A percentile compares a stretch with the other conserved stretches of the same genome.
Conservation (phyloP, 2,888 invertebrate species). For the Sesia apiformis region DNA sequence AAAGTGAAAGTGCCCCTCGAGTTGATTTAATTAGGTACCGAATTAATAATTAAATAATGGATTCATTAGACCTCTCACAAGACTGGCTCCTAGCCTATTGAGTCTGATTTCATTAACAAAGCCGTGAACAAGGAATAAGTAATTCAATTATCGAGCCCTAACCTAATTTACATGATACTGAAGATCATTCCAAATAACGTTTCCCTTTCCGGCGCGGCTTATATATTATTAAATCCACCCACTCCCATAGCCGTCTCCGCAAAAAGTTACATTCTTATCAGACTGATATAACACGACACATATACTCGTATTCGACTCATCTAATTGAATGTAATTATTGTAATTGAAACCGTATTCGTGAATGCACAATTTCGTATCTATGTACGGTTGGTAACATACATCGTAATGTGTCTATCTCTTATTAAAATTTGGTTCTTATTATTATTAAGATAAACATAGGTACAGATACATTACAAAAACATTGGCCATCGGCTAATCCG, state of each 20-base stretch:
- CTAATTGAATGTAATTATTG: too few relatives aligned
- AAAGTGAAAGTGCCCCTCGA: too few relatives aligned
- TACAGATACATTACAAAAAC: too few relatives aligned
- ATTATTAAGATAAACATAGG: too few relatives aligned
- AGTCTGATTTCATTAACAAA: constrained; percentile 5
- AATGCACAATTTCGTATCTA: neutral
- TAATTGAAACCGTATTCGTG: neutral
- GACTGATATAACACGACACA: neutral
- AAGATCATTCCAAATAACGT: neutral
- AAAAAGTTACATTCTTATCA: neutral
- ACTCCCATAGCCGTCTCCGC: neutral
- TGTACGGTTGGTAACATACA: too few relatives aligned
- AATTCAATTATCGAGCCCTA: constrained; percentile 2
- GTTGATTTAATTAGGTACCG: too few relatives aligned
- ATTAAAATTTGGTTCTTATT: too few relatives aligned
- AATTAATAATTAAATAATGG: neutral
- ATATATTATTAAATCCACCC: neutral
- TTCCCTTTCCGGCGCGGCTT: neutral
- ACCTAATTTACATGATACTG: neutral
- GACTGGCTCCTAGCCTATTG: constrained; percentile 1
- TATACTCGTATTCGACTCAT: neutral
- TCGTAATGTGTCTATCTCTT: too few relatives aligned
- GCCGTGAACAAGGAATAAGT: constrained; percentile 4
- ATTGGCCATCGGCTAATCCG: too few relatives aligned
- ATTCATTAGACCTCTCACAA: constrained; percentile 3